Evolutionary conservation across 1,140 invertebrate genomes (phyloP), one percentile per base, ranked within the genome.

Genomic region (Riptortus pedestris): DNA sequence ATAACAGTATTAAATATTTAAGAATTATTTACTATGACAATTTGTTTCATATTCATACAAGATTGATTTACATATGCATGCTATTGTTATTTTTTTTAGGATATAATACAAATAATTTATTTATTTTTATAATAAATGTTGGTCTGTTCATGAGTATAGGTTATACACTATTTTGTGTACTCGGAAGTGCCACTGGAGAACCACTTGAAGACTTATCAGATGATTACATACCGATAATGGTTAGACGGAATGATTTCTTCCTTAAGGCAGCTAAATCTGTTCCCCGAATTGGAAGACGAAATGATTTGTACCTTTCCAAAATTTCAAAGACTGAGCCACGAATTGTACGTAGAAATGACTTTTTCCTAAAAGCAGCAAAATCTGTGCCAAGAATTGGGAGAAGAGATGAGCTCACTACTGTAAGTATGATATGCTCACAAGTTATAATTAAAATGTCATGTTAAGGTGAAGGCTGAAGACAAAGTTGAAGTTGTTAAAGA

Each of bases 321-420:
- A 57, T 14, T 20, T 14, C 59, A 16, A 64, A 67, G 31, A 62
- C 61, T 43, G 60, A 65, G 2, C 64, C 64, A 1, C 20, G 59
- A 16, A 55, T 69, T 18, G 67, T 62, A 11, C 55, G 69, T 28
- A 57, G 67, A 22, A 67, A 70, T 43, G 67, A 70, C 33, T 79
- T 78, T 62, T 79, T 78, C 31, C 58, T 79, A 0, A 79, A 79
- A 69, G 76, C 78, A 20, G 73, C 74, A 0, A 79, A 79, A 67
- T 67, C 69, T 12, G 65, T 70, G 11, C 69, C 69, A 2, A 62
- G 68, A 14, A 69, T 70, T 11, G 69, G 69, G 0, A 33, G 69
- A 18, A 68, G 77, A 16, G 51, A 60, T 18, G 45, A 62, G 4
- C 22, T 62, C 7, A 52, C 61, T 1, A 27, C 43, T 47, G 61